A percentile compares a stretch with the other conserved stretches of the same genome.
These are phyloP conservation scores for Polydrusus pterygomalis DNA, from an alignment of 2,888 invertebrate species.

Conservation along the genomic window DNA sequence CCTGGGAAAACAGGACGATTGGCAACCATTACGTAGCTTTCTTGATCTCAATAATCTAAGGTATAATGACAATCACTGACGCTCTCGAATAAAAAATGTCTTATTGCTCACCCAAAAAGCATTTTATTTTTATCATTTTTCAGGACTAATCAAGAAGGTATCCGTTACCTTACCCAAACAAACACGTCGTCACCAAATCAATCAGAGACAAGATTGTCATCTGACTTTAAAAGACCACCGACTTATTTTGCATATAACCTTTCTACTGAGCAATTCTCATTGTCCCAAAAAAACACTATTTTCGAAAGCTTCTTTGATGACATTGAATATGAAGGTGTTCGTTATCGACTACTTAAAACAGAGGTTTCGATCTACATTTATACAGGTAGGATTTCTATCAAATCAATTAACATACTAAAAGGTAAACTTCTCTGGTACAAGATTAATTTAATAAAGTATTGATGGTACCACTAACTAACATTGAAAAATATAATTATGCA, in stretches of 20 bases:
- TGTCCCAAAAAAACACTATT: constrained; percentile 7
- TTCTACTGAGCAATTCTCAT: background rate
- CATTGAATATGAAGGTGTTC: constrained; percentile 46
- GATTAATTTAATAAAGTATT: too few relatives aligned
- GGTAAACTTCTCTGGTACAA: too few relatives aligned
- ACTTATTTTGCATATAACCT: constrained; percentile 8
- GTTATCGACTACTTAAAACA: constrained; percentile 57
- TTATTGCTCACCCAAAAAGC: too few relatives aligned
- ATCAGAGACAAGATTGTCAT: background rate
- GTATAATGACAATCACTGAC: too few relatives aligned
- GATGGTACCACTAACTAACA: too few relatives aligned
- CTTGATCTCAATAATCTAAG: too few relatives aligned
- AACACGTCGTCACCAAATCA: background rate
- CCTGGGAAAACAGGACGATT: too few relatives aligned
- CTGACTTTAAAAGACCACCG: background rate
- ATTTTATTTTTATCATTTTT: constrained; percentile 39
- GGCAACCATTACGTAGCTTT: too few relatives aligned
- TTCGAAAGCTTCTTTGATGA: constrained; percentile 51
- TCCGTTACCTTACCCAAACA: constrained; percentile 52
- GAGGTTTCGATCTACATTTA: constrained; percentile 72
- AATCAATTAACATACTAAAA: too few relatives aligned
- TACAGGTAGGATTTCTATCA: too few relatives aligned
- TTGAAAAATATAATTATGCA: too few relatives aligned
- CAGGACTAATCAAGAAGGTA: constrained; percentile 65
- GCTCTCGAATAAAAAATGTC: too few relatives aligned